Conservation (phyloP, 2,888 invertebrate genomes). For the Congeria kusceri region DNA sequence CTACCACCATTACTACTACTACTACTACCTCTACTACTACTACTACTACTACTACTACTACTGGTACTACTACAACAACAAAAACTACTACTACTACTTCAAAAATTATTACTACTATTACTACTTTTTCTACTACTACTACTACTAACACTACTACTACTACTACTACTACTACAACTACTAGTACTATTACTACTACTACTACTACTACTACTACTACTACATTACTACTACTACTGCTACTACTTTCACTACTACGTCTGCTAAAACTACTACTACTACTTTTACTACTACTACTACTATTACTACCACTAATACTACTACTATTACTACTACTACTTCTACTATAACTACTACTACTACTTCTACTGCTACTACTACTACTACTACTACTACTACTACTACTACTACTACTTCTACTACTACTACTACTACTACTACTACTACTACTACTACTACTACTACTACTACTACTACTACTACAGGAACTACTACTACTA, state of each 20-base stretch:
- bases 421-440: too few relatives aligned
- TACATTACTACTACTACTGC: constrained; percentile 11
- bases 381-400: too few relatives aligned
- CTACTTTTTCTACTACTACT: too few relatives aligned
- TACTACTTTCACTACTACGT: too few relatives aligned
- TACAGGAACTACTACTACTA: too few relatives aligned
- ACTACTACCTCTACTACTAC: constrained; percentile 13
- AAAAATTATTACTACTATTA: background rate
- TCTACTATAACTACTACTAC: too few relatives aligned
- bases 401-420: too few relatives aligned
- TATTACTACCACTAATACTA: too few relatives aligned
- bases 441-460: too few relatives aligned
- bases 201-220: constrained; percentile 8
- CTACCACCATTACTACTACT: constrained; percentile 23
- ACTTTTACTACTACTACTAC: background rate
- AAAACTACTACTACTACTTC: constrained; percentile 16
- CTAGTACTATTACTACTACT: constrained; percentile 8
- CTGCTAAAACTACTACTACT: constrained; percentile 9
- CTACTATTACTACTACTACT: too few relatives aligned
- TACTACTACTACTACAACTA: constrained; percentile 11
- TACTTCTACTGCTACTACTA: too few relatives aligned
- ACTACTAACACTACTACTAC: constrained; percentile 2
- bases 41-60: constrained; percentile 11
- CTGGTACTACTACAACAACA: constrained; percentile 6
- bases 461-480: too few relatives aligned